These are phyloP conservation scores for Lycaena phlaeas DNA, from an alignment of 2,888 invertebrate species.

Conservation along the genomic window DNA sequence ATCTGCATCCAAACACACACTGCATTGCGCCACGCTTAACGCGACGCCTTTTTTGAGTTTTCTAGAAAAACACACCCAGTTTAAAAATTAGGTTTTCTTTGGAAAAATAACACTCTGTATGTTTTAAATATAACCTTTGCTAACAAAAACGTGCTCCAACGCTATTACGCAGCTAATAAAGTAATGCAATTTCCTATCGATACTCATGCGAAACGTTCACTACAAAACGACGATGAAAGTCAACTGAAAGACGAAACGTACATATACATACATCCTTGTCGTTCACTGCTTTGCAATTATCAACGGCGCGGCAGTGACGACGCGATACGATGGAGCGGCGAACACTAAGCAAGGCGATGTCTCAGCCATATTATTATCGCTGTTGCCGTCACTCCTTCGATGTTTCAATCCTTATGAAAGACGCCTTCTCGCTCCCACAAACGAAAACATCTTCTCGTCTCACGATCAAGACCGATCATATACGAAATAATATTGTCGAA, in stretches of 20 bases:
- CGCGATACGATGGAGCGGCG: slow-evolving; percentile 33
- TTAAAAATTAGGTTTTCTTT: background rate
- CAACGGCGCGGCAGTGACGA: slow-evolving; percentile 39
- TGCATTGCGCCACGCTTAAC: slow-evolving; percentile 69
- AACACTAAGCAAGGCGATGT: slow-evolving; percentile 31
- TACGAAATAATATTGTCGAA: slow-evolving; percentile 36
- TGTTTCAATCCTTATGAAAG: slow-evolving; percentile 36
- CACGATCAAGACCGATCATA: slow-evolving; percentile 44
- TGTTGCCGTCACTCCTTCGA: slow-evolving; percentile 53
- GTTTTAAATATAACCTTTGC: slow-evolving; percentile 23
- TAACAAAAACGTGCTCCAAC: slow-evolving; percentile 43
- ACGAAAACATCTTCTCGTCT: slow-evolving; percentile 45
- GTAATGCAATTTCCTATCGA: slow-evolving; percentile 64
- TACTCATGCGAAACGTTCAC: slow-evolving; percentile 70
- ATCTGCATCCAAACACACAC: slow-evolving; percentile 65
- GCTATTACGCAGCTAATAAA: slow-evolving; percentile 62
- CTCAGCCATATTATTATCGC: slow-evolving; percentile 37
- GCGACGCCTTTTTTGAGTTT: slow-evolving; percentile 48
- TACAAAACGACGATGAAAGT: slow-evolving; percentile 71
- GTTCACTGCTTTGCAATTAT: slow-evolving; percentile 58
- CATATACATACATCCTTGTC: slow-evolving; percentile 71
- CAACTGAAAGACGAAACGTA: slow-evolving; percentile 73
- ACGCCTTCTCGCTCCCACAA: slow-evolving; percentile 51
- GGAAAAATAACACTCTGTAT: slow-evolving; percentile 11
- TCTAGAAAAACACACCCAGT: background rate